Evolutionary conservation across 1,140 invertebrate genomes (phyloP).

Genomic region (Vanessa tameamea): DNA sequence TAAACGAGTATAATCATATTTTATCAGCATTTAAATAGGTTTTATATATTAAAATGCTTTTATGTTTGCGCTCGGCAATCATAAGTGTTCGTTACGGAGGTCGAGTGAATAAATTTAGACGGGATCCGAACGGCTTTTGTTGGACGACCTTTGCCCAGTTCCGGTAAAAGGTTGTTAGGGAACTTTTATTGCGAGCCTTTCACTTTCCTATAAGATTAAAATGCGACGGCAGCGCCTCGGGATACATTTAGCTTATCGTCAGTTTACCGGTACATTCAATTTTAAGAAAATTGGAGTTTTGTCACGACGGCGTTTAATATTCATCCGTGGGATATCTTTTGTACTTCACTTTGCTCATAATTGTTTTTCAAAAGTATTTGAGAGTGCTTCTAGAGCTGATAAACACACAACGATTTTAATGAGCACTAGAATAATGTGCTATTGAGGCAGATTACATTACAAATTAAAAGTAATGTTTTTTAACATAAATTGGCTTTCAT

Average conservation of each 20-base stretch:
- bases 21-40: neutral
- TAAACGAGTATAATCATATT: neutral
- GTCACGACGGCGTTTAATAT: conserved; percentile 28
- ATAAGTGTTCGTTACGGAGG: conserved; percentile 12
- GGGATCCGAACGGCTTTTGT: conserved; percentile 29
- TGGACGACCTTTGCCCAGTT: conserved; percentile 37
- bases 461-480: too few relatives aligned
- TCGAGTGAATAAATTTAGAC: conserved; percentile 31
- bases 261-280: conserved; percentile 37
- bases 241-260: conserved; percentile 36
- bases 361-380: neutral
- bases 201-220: conserved; percentile 43
- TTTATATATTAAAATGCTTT: conserved; percentile 6
- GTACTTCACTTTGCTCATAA: conserved; percentile 7
- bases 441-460: too few relatives aligned
- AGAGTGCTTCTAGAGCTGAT: neutral
- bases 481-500: too few relatives aligned
- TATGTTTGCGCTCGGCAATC: neutral
- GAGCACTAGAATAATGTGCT: too few relatives aligned
- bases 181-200: conserved; percentile 37
- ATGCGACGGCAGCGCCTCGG: conserved; percentile 28
- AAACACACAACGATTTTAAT: too few relatives aligned
- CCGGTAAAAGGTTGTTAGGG: conserved; percentile 34
- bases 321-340: conserved; percentile 26
- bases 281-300: conserved; percentile 39